A percentile compares a stretch with the other conserved stretches of the same genome.
Evolutionary conservation across 1,140 invertebrate species (phyloP).

Genomic region (Vollenhovia emeryi): DNA sequence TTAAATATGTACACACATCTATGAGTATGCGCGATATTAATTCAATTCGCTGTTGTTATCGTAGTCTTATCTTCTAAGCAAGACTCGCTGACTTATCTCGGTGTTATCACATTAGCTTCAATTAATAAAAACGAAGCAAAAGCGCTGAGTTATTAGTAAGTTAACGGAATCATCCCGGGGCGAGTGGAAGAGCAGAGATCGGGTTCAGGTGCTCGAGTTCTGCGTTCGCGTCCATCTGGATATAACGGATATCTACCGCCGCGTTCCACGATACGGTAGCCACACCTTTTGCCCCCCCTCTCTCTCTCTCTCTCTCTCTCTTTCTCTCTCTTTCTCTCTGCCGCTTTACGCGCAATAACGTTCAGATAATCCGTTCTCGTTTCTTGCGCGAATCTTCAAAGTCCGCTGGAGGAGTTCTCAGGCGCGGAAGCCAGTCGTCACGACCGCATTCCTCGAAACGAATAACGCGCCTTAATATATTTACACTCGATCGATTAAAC

Average conservation of each 20-base stretch:
- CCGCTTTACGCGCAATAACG: constrained; percentile 2
- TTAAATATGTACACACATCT: neutral
- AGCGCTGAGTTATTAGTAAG: neutral
- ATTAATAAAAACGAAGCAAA: constrained; percentile 11
- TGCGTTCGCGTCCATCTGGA: constrained; percentile 26
- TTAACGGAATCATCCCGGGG: constrained; percentile 7
- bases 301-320: constrained; percentile 17
- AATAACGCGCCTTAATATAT: neutral
- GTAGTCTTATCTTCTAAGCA: neutral
- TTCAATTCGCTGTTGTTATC: neutral
- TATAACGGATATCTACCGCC: constrained; percentile 23
- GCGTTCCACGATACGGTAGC: constrained; percentile 42
- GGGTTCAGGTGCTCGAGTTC: constrained; percentile 9
- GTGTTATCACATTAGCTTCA: neutral
- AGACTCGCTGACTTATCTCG: neutral
- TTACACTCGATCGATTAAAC: constrained; percentile 5
- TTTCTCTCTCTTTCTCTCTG: neutral
- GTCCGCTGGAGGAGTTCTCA: neutral
- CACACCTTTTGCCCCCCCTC: constrained; percentile 41
- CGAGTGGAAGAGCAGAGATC: constrained; percentile 10
- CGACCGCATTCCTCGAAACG: constrained; percentile 11
- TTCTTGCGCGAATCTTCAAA: neutral
- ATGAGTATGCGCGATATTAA: neutral
- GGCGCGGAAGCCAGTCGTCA: neutral
- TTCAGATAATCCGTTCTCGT: constrained; percentile 14